These are phyloP conservation scores for Furcifer pardalis DNA, from an alignment of 2,797 vertebrate genomes.

Conservation along the genomic window DNA sequence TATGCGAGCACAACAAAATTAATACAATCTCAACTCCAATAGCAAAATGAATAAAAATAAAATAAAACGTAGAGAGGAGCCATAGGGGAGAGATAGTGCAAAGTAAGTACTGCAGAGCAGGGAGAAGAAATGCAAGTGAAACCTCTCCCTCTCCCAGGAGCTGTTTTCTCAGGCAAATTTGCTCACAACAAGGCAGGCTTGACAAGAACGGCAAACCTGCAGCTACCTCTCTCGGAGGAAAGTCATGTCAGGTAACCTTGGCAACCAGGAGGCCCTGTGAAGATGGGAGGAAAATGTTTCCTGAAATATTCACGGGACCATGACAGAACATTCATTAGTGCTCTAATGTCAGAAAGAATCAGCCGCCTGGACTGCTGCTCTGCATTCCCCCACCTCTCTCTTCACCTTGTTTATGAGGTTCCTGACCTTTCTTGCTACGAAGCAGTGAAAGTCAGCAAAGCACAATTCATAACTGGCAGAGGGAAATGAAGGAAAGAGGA, in stretches of 20 bases:
- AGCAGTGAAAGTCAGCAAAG: constrained; percentile 48
- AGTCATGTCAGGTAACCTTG: constrained; percentile 68
- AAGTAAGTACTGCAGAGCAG: background rate
- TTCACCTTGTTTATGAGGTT: constrained; percentile 68
- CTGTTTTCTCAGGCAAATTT: background rate
- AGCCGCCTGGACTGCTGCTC: constrained; percentile 35
- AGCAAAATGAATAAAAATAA: constrained; percentile 44
- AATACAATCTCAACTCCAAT: constrained; percentile 62
- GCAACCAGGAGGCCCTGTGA: constrained; percentile 39
- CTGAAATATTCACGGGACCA: constrained; percentile 68
- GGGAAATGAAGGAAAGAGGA: background rate
- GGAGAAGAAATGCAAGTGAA: rapidly evolving
- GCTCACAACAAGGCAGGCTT: constrained; percentile 14
- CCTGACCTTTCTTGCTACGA: constrained; percentile 60
- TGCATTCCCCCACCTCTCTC: constrained; percentile 35
- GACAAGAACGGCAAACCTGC: constrained; percentile 8
- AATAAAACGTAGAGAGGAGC: constrained; percentile 18
- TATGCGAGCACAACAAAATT: constrained; percentile 73
- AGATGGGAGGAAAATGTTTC: constrained; percentile 55
- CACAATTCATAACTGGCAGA: background rate
- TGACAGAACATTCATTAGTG: constrained; percentile 69
- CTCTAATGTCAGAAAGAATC: constrained; percentile 62
- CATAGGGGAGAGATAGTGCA: rapidly evolving
- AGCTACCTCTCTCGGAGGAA: constrained; percentile 43
- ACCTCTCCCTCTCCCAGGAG: background rate